Conservation (phyloP, 2,797 vertebrate species). For the Sebastes ruberrimus region DNA sequence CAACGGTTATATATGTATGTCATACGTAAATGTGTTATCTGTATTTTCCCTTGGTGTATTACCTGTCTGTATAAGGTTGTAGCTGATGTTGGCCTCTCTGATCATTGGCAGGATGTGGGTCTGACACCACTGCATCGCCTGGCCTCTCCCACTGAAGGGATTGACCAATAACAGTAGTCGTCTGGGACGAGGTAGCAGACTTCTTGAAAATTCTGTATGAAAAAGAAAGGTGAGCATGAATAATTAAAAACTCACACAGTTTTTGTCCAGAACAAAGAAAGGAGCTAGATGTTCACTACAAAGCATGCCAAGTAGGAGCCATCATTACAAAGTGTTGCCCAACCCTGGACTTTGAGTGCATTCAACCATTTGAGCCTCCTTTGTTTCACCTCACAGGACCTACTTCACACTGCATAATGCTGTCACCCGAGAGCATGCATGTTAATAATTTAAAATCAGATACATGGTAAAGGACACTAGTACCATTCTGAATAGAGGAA, state of each 20-base stretch:
- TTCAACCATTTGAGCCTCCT: slow-evolving; percentile 22
- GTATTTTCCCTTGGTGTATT: not conserved
- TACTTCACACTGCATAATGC: not conserved
- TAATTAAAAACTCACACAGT: not conserved
- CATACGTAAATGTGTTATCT: not conserved
- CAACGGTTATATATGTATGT: not conserved
- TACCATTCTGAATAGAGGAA: not conserved
- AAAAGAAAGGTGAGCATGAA: slow-evolving; percentile 1
- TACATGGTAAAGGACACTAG: not conserved
- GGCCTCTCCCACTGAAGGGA: slow-evolving; percentile 90
- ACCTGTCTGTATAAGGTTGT: slow-evolving; percentile 96
- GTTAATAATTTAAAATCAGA: slow-evolving; percentile 26
- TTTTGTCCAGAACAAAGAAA: slow-evolving; percentile 26
- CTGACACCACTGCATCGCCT: slow-evolving; percentile 92
- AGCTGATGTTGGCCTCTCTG: slow-evolving; percentile 91
- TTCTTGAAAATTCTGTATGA: slow-evolving; percentile 84
- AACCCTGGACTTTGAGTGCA: slow-evolving; percentile 40
- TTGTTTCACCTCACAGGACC: slow-evolving; percentile 31
- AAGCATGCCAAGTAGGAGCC: slow-evolving; percentile 21
- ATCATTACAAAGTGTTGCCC: slow-evolving; percentile 28
- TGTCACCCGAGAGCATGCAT: not conserved
- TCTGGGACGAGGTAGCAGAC: slow-evolving; percentile 86
- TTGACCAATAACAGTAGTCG: slow-evolving; percentile 93
- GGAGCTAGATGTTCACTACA: slow-evolving; percentile 7
- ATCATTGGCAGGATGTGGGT: slow-evolving; percentile 92